A percentile compares a stretch with the other conserved stretches of the same genome.
These are phyloP conservation scores for Crioceris asparagi DNA, from an alignment of 2,888 invertebrate genomes.

Conservation along the genomic window DNA sequence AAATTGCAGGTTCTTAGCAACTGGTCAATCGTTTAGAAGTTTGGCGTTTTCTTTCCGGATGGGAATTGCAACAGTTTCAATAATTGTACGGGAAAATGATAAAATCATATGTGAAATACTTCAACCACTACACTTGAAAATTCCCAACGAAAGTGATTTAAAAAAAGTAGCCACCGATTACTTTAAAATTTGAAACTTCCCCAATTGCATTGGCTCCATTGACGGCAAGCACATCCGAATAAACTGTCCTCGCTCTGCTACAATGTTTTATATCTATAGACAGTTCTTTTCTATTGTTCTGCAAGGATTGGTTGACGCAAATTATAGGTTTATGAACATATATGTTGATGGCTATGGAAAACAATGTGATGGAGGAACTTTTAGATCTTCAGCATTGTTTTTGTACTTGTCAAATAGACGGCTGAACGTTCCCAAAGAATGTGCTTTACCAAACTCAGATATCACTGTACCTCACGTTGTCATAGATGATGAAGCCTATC, in stretches of 20 bases:
- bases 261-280: slow-evolving; percentile 8
- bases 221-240: slow-evolving; percentile 9
- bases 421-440: slow-evolving; percentile 3
- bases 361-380: slow-evolving; percentile 10
- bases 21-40: slow-evolving; percentile 13
- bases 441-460: slow-evolving; percentile 5
- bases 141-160: slow-evolving; percentile 1
- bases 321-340: slow-evolving; percentile 10
- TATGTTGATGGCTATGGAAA: slow-evolving; percentile 10
- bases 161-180: slow-evolving; percentile 8
- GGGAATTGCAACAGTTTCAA: slow-evolving; percentile 10
- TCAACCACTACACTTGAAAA: slow-evolving; percentile 12
- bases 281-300: slow-evolving; percentile 9
- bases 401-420: slow-evolving; percentile 3
- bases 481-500: slow-evolving; percentile 11
- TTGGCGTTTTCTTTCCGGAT: slow-evolving; percentile 15
- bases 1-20: slow-evolving; percentile 14
- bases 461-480: slow-evolving; percentile 5
- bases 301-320: slow-evolving; percentile 10
- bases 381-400: slow-evolving; percentile 6
- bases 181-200: slow-evolving; percentile 6
- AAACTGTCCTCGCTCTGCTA: no score
- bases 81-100: slow-evolving; percentile 9
- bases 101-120: slow-evolving; percentile 6
- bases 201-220: slow-evolving; percentile 5